Evolutionary conservation across 2,888 invertebrate genomes (phyloP).

Genomic region (Anoncus sp.): DNA sequence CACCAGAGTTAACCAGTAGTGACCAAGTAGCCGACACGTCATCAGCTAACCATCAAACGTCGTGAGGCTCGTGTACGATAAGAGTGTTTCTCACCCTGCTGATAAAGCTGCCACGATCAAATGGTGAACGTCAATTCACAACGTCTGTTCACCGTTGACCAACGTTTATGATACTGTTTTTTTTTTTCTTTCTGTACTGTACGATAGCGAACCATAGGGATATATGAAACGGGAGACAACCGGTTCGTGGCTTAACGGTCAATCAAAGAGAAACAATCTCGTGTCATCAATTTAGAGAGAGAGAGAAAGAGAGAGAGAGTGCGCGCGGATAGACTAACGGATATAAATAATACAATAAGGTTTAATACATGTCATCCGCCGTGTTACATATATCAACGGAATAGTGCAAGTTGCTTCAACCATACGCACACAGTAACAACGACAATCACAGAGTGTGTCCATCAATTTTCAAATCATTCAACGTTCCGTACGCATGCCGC

Average conservation of each 20-base stretch:
- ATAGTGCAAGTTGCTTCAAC: slow-evolving; percentile 30
- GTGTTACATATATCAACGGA: slow-evolving; percentile 32
- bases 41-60: slow-evolving; percentile 48
- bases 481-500: background rate
- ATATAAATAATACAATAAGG: slow-evolving; percentile 28
- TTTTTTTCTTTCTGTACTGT: too few species aligned
- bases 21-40: slow-evolving; percentile 67
- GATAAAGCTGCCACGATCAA: slow-evolving; percentile 41
- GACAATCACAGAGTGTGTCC: slow-evolving; percentile 38
- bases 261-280: slow-evolving; percentile 61
- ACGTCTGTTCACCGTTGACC: slow-evolving; percentile 17
- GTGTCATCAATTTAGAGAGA: slow-evolving; percentile 50
- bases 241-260: slow-evolving; percentile 39
- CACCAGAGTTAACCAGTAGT: slow-evolving; percentile 68
- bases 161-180: background rate
- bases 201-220: slow-evolving; percentile 18
- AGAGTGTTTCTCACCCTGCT: slow-evolving; percentile 11
- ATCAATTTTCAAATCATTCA: slow-evolving; percentile 46
- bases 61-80: slow-evolving; percentile 4
- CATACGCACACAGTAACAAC: slow-evolving; percentile 14
- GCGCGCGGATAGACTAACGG: too few species aligned
- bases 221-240: slow-evolving; percentile 45
- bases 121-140: slow-evolving; percentile 46
- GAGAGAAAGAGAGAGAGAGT: slow-evolving; percentile 9
- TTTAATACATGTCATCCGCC: slow-evolving; percentile 58